Percentiles rank a stretch among this genome's conserved stretches.
These are phyloP conservation scores for Melopsittacus undulatus DNA, from an alignment of 2,797 vertebrate genomes.

Conservation along the genomic window DNA sequence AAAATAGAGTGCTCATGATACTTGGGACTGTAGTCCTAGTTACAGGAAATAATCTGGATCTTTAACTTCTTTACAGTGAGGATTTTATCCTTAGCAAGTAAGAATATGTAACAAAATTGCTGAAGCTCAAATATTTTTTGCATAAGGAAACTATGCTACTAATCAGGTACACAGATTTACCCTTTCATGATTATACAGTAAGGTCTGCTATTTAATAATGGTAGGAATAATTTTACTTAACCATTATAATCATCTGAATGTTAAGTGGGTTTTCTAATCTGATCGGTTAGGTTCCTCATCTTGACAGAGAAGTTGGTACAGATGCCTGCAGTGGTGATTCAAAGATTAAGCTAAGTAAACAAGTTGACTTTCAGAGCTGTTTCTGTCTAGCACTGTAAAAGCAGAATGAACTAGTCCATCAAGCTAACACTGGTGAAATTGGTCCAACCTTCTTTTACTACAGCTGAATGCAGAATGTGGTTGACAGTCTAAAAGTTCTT, in stretches of 20 bases:
- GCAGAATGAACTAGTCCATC: not conserved
- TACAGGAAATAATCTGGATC: not conserved
- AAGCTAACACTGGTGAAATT: not conserved
- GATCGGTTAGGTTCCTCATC: not conserved
- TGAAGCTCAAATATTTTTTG: not conserved
- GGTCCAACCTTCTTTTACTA: not conserved
- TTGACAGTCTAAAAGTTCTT: not conserved
- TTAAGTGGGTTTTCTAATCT: not conserved
- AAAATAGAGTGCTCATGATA: not conserved
- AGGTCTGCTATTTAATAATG: not conserved
- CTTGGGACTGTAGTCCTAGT: not conserved
- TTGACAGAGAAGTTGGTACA: not conserved
- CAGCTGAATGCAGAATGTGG: not conserved
- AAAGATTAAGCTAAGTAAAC: not conserved
- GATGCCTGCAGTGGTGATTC: not conserved
- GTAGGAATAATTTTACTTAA: not conserved
- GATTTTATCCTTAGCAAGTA: not conserved
- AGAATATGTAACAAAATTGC: not conserved
- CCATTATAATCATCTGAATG: not conserved
- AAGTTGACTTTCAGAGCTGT: not conserved
- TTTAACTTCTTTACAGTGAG: not conserved
- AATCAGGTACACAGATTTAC: not conserved
- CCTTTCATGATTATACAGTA: not conserved
- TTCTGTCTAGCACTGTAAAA: not conserved
- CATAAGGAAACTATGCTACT: not conserved